phyloP scores from a whole-genome alignment of 2,888 invertebrate genomes.

The Latrodectus elegans region DNA sequence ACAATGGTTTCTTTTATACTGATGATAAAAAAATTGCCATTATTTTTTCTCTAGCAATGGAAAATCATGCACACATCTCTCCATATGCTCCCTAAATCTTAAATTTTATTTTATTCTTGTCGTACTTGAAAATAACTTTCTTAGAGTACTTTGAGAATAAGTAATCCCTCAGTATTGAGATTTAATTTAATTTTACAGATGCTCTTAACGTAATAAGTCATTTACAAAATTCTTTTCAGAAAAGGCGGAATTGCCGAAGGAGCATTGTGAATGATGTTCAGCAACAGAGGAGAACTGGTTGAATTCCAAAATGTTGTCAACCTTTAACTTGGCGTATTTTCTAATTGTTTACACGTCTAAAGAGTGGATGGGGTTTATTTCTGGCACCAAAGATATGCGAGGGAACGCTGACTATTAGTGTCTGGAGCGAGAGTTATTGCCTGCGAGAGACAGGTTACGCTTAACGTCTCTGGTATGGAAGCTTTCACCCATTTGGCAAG shows the following conservation, averaged over 20 bases:
- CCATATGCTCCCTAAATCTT: too few relatives aligned
- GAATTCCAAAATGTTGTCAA: conserved; percentile 51
- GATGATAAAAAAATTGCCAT: too few relatives aligned
- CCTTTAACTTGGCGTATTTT: conserved; percentile 29
- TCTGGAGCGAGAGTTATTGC: conserved; percentile 52
- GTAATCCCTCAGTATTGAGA: too few relatives aligned
- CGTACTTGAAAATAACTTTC: too few relatives aligned
- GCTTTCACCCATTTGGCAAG: conserved; percentile 42
- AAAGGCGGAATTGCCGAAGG: not conserved
- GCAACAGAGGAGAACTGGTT: conserved; percentile 15
- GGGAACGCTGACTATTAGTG: conserved; percentile 47
- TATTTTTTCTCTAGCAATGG: too few relatives aligned
- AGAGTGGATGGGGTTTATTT: conserved; percentile 53
- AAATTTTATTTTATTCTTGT: too few relatives aligned
- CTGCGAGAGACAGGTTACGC: conserved; percentile 57
- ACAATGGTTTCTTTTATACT: too few relatives aligned
- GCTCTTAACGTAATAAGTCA: too few relatives aligned
- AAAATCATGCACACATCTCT: too few relatives aligned
- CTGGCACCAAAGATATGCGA: conserved; percentile 36
- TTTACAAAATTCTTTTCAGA: not conserved
- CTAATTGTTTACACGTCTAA: conserved; percentile 49
- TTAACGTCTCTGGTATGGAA: conserved; percentile 41
- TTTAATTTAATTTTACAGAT: too few relatives aligned
- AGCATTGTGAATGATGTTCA: not conserved
- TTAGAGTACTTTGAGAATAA: too few relatives aligned